Conservation (phyloP, 2,888 invertebrate genomes). For the Erebia epiphron region DNA sequence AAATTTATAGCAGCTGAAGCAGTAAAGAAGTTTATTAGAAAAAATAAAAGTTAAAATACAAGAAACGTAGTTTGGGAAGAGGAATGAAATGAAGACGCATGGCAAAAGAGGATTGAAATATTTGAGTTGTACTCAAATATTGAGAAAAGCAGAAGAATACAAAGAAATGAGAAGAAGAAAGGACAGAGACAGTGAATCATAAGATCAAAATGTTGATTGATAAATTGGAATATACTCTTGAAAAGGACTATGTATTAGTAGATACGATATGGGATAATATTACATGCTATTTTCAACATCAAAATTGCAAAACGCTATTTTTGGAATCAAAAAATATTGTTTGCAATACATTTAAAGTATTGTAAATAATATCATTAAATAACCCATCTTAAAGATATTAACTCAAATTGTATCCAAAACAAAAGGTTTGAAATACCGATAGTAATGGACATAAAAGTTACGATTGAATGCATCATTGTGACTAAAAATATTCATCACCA, state of each 20-base stretch:
- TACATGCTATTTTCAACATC: neutral
- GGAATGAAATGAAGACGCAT: neutral
- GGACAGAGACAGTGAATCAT: neutral
- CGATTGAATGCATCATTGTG: no score
- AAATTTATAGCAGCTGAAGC: neutral
- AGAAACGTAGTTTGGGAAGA: neutral
- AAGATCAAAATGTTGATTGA: neutral
- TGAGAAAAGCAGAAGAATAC: neutral
- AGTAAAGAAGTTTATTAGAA: neutral
- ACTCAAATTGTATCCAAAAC: no score
- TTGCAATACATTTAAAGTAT: conserved; percentile 1
- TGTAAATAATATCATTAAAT: conserved; percentile 10
- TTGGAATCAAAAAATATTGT: neutral
- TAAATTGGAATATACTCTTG: neutral
- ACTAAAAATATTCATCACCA: conserved; percentile 11
- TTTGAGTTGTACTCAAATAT: neutral
- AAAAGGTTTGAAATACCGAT: no score
- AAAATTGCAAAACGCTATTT: neutral
- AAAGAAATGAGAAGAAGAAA: neutral
- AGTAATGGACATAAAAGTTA: no score
- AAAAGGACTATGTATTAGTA: neutral
- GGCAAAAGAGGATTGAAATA: neutral
- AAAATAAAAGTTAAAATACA: neutral
- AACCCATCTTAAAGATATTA: conserved; percentile 18
- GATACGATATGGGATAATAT: neutral